These are phyloP conservation scores for Abrostola triplasia DNA, from an alignment of 2,888 invertebrate species.

Conservation along the genomic window DNA sequence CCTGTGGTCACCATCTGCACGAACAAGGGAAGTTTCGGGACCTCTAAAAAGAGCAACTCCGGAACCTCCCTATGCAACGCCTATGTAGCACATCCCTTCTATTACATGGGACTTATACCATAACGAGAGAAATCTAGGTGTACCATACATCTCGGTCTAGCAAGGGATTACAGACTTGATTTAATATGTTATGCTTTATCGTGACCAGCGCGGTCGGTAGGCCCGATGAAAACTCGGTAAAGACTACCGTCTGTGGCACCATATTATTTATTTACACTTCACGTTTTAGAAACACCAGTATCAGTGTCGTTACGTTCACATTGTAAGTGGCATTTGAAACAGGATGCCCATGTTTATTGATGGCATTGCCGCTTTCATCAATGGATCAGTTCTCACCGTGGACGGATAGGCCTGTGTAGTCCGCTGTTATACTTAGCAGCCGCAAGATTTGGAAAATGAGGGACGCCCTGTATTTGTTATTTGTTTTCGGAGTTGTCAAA, in stretches of 20 bases:
- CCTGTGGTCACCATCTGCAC: no score
- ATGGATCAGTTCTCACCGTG: conserved; percentile 5
- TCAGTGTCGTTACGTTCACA: conserved; percentile 14
- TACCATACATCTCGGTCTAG: no score
- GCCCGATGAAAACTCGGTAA: no score
- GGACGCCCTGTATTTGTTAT: conserved; percentile 6
- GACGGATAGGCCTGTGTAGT: conserved; percentile 12
- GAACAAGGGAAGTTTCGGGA: no score
- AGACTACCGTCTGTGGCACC: not conserved
- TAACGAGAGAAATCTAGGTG: no score
- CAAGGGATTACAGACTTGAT: no score
- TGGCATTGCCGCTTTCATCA: not conserved
- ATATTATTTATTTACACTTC: conserved; percentile 43
- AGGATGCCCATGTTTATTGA: conserved; percentile 40
- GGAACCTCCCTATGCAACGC: no score
- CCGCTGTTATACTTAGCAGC: not conserved
- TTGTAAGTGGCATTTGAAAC: conserved; percentile 29
- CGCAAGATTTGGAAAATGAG: conserved; percentile 27
- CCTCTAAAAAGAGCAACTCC: no score
- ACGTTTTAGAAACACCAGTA: conserved; percentile 36
- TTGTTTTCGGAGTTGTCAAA: conserved; percentile 25
- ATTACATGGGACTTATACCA: no score
- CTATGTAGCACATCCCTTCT: no score
- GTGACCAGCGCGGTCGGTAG: no score
- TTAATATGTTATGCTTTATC: no score